Conservation (phyloP, 2,113 vertebrate species). For the Condylura cristata region DNA sequence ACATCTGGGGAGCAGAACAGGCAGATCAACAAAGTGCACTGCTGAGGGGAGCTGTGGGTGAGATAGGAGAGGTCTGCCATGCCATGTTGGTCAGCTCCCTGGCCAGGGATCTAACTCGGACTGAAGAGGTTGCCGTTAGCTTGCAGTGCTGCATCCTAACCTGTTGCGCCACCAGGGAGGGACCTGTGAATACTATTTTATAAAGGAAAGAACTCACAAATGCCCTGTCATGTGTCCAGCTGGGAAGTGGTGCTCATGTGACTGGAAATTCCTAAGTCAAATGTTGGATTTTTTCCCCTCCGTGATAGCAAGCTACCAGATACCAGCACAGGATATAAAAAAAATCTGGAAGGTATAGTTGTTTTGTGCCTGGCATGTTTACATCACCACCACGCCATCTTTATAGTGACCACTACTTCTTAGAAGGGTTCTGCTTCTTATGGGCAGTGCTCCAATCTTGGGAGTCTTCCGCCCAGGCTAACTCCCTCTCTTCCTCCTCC, state of each 20-base stretch:
- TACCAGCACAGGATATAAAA: background rate
- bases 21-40: too few relatives aligned
- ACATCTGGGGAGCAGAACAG: too few relatives aligned
- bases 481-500: background rate
- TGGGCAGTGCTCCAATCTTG: background rate
- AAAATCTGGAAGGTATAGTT: background rate
- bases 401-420: background rate
- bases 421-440: background rate
- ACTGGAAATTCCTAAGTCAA: background rate
- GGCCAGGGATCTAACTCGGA: too few relatives aligned
- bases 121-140: too few relatives aligned
- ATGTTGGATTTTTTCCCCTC: background rate
- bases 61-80: too few relatives aligned
- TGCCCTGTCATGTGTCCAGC: background rate
- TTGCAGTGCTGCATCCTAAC: too few relatives aligned
- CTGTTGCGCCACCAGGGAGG: too few relatives aligned
- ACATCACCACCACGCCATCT: fast-evolving
- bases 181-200: too few relatives aligned
- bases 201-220: background rate
- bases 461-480: background rate
- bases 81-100: too few relatives aligned
- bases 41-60: too few relatives aligned
- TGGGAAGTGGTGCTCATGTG: background rate
- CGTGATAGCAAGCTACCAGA: background rate
- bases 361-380: background rate